Percentiles rank a stretch among this genome's conserved stretches.
Conservation (phyloP, 2,113 vertebrate species). For the Gallinago media region DNA sequence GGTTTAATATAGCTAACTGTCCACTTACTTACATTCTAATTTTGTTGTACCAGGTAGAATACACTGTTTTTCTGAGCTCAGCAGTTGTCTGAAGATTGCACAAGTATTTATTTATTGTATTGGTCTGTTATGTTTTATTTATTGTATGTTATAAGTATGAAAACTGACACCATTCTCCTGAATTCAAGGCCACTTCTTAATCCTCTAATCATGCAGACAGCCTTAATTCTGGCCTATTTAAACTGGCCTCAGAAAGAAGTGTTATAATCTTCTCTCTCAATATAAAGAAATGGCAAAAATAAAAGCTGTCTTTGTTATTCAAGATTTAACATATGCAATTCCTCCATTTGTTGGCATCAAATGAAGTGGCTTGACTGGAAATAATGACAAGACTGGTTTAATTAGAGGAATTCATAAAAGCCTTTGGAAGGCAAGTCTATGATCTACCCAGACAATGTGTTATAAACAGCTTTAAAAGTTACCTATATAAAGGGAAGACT, state of each 20-base stretch:
- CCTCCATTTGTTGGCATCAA: background rate
- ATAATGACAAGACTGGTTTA: background rate
- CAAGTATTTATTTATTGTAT: background rate
- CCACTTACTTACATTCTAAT: background rate
- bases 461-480: background rate
- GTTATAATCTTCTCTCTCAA: background rate
- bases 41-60: background rate
- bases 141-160: background rate
- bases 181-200: background rate
- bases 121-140: background rate
- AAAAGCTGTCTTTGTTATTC: background rate
- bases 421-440: background rate
- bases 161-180: background rate
- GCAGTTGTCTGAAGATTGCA: background rate
- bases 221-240: background rate
- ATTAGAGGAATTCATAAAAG: background rate
- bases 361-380: background rate
- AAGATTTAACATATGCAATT: background rate
- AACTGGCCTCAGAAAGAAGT: background rate
- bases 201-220: background rate
- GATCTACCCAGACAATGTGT: background rate
- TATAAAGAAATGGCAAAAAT: background rate
- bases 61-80: background rate
- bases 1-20: background rate
- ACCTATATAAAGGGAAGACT: conserved; percentile 85